These are phyloP conservation scores for Ennomos erosarius DNA, from an alignment of 2,888 invertebrate genomes.

Conservation along the genomic window DNA sequence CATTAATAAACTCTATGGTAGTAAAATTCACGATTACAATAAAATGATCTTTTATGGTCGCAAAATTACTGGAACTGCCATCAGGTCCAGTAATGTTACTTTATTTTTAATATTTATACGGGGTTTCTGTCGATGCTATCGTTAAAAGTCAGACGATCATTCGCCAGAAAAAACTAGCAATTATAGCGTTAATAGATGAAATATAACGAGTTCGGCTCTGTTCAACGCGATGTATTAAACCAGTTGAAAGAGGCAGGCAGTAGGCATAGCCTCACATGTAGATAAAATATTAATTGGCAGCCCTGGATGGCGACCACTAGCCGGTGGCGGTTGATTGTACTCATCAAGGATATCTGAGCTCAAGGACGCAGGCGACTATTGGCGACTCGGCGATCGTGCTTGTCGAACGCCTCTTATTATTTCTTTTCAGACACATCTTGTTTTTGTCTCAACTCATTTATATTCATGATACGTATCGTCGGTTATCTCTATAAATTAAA, in stretches of 20 bases:
- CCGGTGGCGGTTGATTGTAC: conserved; percentile 85
- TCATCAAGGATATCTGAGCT: conserved; percentile 84
- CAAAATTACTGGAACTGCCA: conserved; percentile 6
- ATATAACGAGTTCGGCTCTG: conserved; percentile 49
- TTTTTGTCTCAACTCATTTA: conserved; percentile 81
- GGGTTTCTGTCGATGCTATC: conserved; percentile 18
- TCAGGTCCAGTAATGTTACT: no score
- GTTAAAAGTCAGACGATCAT: conserved; percentile 34
- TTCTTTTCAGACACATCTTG: conserved; percentile 79
- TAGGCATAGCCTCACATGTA: conserved; percentile 52
- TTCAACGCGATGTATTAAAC: conserved; percentile 48
- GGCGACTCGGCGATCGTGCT: conserved; percentile 75
- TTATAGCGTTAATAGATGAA: conserved; percentile 44
- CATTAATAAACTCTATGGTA: no score
- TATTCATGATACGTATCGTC: conserved; percentile 82
- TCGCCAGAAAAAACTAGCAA: conserved; percentile 36
- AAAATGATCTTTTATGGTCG: conserved; percentile 7
- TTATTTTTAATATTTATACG: conserved; percentile 1
- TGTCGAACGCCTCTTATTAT: conserved; percentile 81
- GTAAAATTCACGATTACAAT: not conserved
- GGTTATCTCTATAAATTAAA: conserved; percentile 80
- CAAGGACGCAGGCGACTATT: conserved; percentile 79
- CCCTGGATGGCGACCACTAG: conserved; percentile 76
- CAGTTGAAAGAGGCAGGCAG: conserved; percentile 50
- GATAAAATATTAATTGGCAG: conserved; percentile 73